Evolutionary conservation across 2,888 invertebrate species (phyloP), one percentile per base, ranked within the genome.

Genomic region (Mellilla xanthometata): DNA sequence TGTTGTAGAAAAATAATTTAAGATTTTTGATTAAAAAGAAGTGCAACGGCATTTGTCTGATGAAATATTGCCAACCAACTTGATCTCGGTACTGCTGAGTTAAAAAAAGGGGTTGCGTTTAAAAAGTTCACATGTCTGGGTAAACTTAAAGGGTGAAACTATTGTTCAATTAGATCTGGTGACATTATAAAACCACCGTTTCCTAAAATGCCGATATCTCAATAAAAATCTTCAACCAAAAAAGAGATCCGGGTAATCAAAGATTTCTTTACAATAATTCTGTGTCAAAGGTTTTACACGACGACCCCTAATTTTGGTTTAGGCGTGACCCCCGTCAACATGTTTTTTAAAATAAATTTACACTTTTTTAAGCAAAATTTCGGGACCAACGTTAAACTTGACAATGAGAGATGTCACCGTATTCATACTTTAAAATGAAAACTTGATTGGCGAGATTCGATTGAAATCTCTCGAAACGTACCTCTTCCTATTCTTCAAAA

Each of bases 321-420:
- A 72, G 85, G 81, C 81, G 82, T 89, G 88, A 88, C 88, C 89
- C 88, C 86, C 81, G 81, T 88, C 87, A 86, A 83, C 82, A 74
- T 36, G 57, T 77, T 81, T 85, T 85, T 83, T 84, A 62, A 29
- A 47, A 54, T 53, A 75, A 80, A 74, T 77, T 81, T 74, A 79
- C 79, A 81, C 77, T 81, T 87, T 88, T 85, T 83, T 72, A 66
- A 58, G 31, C 64, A 76, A 81, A 81, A 72, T 68, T 56, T 51
- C 55, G 64, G 61, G 60, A 55, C 72, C 80, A 87, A 86, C 86
- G 85, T 86, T 77, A 74, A 74, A 73, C 65, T 72, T 61, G 60
- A 80, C 76, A 81, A 81, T 68, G 66, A 67, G 69, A 74, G 68
- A 81, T 81, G 84, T 84, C 83, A 74, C 60, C 39, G 78, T 69